Conservation (phyloP, 2,888 invertebrate genomes). For the Notodonta dromedarius region DNA sequence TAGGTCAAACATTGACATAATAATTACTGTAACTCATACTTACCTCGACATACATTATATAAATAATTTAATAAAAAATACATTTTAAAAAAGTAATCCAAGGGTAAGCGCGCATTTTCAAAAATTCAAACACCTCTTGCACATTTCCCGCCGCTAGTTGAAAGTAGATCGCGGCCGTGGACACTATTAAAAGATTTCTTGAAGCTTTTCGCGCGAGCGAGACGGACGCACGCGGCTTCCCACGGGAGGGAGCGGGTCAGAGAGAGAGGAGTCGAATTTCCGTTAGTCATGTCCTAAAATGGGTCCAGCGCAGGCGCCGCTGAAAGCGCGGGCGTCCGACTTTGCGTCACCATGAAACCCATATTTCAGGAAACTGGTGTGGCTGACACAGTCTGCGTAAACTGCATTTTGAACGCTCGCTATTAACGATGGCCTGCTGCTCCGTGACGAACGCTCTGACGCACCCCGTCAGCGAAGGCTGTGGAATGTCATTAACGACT, state of each 20-base stretch:
- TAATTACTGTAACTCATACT: conserved; percentile 15
- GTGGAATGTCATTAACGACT: conserved; percentile 77
- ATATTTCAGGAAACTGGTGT: conserved; percentile 79
- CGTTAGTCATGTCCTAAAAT: conserved; percentile 89
- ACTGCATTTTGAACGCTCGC: conserved; percentile 61
- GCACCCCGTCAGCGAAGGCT: conserved; percentile 65
- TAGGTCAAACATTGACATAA: conserved; percentile 41
- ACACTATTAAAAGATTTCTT: conserved; percentile 85
- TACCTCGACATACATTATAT: conserved; percentile 10
- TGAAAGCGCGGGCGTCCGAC: conserved; percentile 82
- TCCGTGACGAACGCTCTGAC: conserved; percentile 72
- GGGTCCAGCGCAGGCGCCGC: conserved; percentile 86
- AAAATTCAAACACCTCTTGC: conserved; percentile 60
- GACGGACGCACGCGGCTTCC: conserved; percentile 68
- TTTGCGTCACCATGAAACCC: conserved; percentile 81
- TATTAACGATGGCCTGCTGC: conserved; percentile 55
- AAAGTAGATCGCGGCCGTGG: conserved; percentile 85
- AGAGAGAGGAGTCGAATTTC: conserved; percentile 86
- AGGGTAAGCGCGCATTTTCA: conserved; percentile 54
- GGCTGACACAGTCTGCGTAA: conserved; percentile 58
- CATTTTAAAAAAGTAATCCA: conserved; percentile 14
- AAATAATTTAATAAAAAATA: conserved; percentile 7
- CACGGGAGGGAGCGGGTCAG: conserved; percentile 79
- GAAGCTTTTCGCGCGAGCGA: conserved; percentile 81
- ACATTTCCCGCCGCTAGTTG: conserved; percentile 81